phyloP scores from a whole-genome alignment of 1,140 invertebrate genomes.

The Paralvinella palmiformis region DNA sequence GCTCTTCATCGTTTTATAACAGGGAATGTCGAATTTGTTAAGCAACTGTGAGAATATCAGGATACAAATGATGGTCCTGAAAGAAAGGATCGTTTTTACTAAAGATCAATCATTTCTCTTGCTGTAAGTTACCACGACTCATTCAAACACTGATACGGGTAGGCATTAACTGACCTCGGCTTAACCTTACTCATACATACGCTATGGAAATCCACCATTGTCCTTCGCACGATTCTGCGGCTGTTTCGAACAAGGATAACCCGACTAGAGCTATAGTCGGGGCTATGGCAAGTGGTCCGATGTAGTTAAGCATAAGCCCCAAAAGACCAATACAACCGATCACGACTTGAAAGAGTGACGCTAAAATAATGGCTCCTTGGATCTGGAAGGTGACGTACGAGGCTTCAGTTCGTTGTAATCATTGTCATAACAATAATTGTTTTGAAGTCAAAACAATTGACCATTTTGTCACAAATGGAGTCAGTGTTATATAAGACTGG shows the following conservation, averaged over 20 bases:
- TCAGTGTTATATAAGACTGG: too few species aligned
- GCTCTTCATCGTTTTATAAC: background rate
- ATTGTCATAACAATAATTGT: too few species aligned
- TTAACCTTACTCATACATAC: too few species aligned
- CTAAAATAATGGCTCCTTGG: slow-evolving; percentile 40
- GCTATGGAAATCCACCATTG: slow-evolving; percentile 67
- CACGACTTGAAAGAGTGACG: slow-evolving; percentile 36
- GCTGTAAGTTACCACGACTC: background rate
- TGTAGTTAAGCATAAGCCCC: slow-evolving; percentile 51
- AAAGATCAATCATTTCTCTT: background rate
- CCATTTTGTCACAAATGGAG: too few species aligned
- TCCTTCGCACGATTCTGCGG: slow-evolving; percentile 64
- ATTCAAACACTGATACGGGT: too few species aligned
- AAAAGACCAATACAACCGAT: slow-evolving; percentile 59
- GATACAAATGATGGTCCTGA: slow-evolving; percentile 16
- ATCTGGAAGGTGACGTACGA: slow-evolving; percentile 27
- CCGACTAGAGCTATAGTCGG: slow-evolving; percentile 15
- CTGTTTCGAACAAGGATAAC: slow-evolving; percentile 50
- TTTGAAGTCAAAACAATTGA: too few species aligned
- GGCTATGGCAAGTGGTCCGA: slow-evolving; percentile 12
- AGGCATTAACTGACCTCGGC: too few species aligned
- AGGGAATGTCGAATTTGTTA: slow-evolving; percentile 12
- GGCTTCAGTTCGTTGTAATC: too few species aligned
- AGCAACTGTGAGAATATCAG: slow-evolving; percentile 17
- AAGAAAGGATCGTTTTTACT: background rate